Conservation (phyloP, 2,797 vertebrate species). For the Pangasius sanitwongsei region DNA sequence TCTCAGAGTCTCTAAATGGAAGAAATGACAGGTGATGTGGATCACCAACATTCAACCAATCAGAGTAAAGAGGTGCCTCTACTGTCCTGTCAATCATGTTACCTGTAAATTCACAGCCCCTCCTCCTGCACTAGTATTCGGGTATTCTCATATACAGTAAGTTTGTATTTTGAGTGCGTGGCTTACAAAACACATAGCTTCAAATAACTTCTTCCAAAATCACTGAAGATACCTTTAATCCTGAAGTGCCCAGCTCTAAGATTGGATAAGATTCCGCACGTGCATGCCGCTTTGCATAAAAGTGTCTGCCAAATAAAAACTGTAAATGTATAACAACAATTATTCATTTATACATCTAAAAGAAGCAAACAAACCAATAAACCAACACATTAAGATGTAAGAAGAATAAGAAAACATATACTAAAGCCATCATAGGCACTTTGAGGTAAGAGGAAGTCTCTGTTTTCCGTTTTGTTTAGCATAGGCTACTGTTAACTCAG, state of each 20-base stretch:
- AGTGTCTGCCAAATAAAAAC: no score
- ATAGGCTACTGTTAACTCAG: no score
- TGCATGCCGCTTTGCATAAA: no score
- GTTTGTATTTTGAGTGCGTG: background rate
- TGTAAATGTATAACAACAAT: background rate
- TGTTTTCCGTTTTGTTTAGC: no score
- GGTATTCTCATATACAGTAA: background rate
- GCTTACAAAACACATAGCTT: background rate
- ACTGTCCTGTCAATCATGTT: background rate
- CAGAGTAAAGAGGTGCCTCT: background rate
- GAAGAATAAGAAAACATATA: background rate
- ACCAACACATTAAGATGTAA: background rate
- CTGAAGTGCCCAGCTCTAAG: background rate
- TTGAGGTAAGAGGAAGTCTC: no score
- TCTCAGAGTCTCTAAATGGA: background rate
- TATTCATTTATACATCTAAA: background rate
- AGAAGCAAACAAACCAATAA: background rate
- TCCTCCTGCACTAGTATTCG: background rate
- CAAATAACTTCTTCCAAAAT: background rate
- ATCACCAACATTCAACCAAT: background rate
- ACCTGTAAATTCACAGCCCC: background rate
- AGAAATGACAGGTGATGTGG: background rate
- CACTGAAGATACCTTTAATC: background rate
- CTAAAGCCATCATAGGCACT: background rate
- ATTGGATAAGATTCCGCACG: background rate